phyloP scores from a whole-genome alignment of 2,888 invertebrate species.

The Apamea anceps region DNA sequence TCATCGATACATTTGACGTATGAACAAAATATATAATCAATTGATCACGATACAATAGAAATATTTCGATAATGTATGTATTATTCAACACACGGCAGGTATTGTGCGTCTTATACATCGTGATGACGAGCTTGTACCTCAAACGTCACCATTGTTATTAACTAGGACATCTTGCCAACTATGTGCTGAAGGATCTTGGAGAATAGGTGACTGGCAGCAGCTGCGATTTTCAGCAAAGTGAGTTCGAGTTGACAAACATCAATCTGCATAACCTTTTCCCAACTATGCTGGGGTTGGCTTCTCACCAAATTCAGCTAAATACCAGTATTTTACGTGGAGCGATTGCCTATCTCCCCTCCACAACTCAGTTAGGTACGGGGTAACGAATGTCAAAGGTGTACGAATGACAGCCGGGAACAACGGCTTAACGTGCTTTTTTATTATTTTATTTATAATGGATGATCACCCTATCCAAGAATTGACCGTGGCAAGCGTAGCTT shows the following conservation, averaged over 20 bases:
- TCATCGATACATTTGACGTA: slow-evolving; percentile 12
- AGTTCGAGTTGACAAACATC: neutral
- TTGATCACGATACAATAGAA: slow-evolving; percentile 53
- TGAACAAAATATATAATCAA: slow-evolving; percentile 32
- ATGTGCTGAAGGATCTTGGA: slow-evolving; percentile 26
- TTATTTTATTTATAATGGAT: neutral
- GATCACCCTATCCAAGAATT: neutral
- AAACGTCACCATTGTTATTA: slow-evolving; percentile 43
- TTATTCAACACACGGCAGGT: slow-evolving; percentile 44
- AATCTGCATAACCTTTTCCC: neutral
- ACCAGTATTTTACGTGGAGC: neutral
- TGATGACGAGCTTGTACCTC: slow-evolving; percentile 24
- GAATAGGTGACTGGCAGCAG: neutral
- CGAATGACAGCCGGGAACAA: neutral
- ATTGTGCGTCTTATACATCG: slow-evolving; percentile 44
- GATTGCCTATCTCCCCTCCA: neutral
- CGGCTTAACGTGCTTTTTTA: neutral
- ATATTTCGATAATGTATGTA: slow-evolving; percentile 49
- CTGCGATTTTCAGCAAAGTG: neutral
- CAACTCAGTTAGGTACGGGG: neutral
- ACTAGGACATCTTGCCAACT: slow-evolving; percentile 34
- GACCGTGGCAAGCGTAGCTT: neutral
- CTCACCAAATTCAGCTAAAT: neutral
- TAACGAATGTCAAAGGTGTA: neutral
- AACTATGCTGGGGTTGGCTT: neutral